These are phyloP conservation scores for Phaethon lepturus DNA, from an alignment of 2,113 vertebrate genomes.

Conservation along the genomic window DNA sequence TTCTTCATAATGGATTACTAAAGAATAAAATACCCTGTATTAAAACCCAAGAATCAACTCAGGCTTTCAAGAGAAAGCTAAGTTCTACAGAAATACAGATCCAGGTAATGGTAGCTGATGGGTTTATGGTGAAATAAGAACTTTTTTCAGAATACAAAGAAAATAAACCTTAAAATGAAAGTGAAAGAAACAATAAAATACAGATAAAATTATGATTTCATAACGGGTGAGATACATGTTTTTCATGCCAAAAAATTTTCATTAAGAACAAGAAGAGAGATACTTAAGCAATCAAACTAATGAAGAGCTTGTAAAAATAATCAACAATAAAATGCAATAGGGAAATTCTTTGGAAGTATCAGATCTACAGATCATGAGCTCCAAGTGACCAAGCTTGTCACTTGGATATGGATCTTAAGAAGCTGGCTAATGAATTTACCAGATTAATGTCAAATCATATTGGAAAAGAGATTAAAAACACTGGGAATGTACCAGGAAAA, in stretches of 20 bases:
- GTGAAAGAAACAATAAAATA: neutral
- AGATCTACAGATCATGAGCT: neutral
- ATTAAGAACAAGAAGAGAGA: neutral
- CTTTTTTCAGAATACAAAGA: neutral
- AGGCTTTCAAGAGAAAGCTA: neutral
- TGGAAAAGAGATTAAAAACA: neutral
- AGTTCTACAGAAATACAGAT: neutral
- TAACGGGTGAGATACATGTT: neutral
- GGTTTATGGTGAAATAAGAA: neutral
- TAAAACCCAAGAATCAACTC: neutral
- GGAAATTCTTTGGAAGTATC: neutral
- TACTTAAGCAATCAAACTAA: neutral
- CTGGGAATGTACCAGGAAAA: neutral
- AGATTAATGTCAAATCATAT: neutral
- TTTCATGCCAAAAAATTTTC: neutral
- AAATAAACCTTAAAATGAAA: neutral
- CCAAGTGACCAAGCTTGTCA: neutral
- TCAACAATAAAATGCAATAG: neutral
- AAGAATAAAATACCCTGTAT: neutral
- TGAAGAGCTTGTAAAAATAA: neutral
- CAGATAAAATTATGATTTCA: neutral
- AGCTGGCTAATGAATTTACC: neutral
- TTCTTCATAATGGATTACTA: neutral
- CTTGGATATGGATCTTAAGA: neutral
- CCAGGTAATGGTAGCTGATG: neutral